Percentiles rank a stretch among this genome's conserved stretches.
Conservation (phyloP, 2,888 invertebrate species). For the Drosophila tanythrix region DNA sequence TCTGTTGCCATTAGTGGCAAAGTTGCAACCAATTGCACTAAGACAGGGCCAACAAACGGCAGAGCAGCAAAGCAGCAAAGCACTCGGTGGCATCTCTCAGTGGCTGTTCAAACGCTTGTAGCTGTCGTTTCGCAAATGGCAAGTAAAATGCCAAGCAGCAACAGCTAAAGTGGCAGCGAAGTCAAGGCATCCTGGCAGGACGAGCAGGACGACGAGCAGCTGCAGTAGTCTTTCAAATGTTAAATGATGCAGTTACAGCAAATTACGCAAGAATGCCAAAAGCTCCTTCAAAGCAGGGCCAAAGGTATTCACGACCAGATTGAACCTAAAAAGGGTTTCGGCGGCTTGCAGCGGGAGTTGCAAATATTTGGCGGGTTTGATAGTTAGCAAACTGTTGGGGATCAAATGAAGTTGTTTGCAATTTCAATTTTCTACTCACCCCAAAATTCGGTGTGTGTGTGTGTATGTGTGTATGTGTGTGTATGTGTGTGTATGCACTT, state of each 20-base stretch:
- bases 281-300: slow-evolving; percentile 45
- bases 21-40: slow-evolving; percentile 66
- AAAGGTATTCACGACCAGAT: slow-evolving; percentile 53
- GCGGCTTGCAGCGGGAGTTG: slow-evolving; percentile 18
- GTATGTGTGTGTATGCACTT: slow-evolving; percentile 47
- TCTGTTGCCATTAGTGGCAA: slow-evolving; percentile 71
- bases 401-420: slow-evolving; percentile 70
- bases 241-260: slow-evolving; percentile 76
- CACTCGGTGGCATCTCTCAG: slow-evolving; percentile 42
- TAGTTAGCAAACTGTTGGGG: slow-evolving; percentile 64
- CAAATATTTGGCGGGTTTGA: slow-evolving; percentile 65
- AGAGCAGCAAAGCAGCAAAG: slow-evolving; percentile 61
- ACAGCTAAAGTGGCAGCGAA: slow-evolving; percentile 31
- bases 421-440: slow-evolving; percentile 59
- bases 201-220: slow-evolving; percentile 6
- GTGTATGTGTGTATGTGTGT: slow-evolving; percentile 1
- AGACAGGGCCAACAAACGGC: slow-evolving; percentile 29
- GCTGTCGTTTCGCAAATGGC: slow-evolving; percentile 64
- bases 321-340: slow-evolving; percentile 41
- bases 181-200: slow-evolving; percentile 21
- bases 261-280: slow-evolving; percentile 63
- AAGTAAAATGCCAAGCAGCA: slow-evolving; percentile 62
- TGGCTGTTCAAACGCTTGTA: slow-evolving; percentile 44
- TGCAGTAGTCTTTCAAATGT: slow-evolving; percentile 69
- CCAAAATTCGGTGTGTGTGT: slow-evolving; percentile 6